Conservation (phyloP, 2,888 invertebrate species). For the Catocala sponsa region DNA sequence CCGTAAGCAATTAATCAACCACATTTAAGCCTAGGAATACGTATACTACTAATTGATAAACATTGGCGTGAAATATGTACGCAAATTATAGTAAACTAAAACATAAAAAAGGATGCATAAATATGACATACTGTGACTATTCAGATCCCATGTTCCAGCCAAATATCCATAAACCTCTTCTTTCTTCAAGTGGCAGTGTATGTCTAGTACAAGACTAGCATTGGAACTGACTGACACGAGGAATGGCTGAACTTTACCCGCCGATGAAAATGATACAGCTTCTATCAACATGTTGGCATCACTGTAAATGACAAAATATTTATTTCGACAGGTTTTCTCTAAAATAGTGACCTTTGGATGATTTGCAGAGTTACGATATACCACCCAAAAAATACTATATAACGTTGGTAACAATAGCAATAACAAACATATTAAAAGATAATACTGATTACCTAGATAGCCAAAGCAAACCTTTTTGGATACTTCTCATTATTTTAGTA, state of each 20-base stretch:
- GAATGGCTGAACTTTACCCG: slow-evolving; percentile 97
- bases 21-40: too few species aligned
- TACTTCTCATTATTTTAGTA: too few species aligned
- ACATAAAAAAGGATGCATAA: neutral
- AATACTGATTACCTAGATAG: too few species aligned
- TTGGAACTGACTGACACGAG: slow-evolving; percentile 95
- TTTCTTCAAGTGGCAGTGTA: slow-evolving; percentile 97
- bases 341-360: neutral
- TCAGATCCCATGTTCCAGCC: slow-evolving; percentile 98
- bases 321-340: neutral
- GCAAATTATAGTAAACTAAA: neutral
- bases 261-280: slow-evolving; percentile 94
- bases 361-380: too few species aligned
- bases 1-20: too few species aligned
- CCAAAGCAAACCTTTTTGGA: too few species aligned
- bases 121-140: slow-evolving; percentile 94
- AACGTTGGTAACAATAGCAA: too few species aligned
- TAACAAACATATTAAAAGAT: too few species aligned
- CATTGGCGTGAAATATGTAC: too few species aligned
- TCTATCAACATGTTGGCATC: slow-evolving; percentile 96
- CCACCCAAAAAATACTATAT: too few species aligned
- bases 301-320: slow-evolving; percentile 83
- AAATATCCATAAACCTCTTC: slow-evolving; percentile 98
- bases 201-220: slow-evolving; percentile 95
- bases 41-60: too few species aligned